Conservation (phyloP, 2,113 vertebrate genomes). For the Bucco capensis region DNA sequence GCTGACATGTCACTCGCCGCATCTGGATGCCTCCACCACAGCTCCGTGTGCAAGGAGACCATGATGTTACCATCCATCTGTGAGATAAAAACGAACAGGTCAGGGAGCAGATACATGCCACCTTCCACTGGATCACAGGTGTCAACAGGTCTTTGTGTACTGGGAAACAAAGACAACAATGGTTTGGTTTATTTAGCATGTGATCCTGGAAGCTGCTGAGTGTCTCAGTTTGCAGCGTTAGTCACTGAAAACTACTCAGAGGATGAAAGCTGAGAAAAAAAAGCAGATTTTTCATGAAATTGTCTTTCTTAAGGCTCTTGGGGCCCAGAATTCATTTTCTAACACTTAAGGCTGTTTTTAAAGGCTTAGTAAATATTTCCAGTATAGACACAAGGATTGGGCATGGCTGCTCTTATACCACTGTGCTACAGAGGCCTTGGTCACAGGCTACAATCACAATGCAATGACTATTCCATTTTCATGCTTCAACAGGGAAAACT, state of each 20-base stretch:
- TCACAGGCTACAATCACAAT: neutral
- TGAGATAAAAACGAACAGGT: neutral
- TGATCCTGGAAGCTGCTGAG: neutral
- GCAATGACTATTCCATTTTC: neutral
- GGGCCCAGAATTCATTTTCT: neutral
- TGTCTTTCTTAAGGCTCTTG: neutral
- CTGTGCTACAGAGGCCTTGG: rapidly evolving
- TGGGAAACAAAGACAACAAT: neutral
- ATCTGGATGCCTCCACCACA: constrained; percentile 87
- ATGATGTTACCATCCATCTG: constrained; percentile 88
- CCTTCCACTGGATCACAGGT: neutral
- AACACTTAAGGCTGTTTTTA: neutral
- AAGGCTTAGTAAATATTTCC: neutral
- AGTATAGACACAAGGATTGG: neutral
- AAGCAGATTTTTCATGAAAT: neutral
- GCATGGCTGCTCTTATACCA: neutral
- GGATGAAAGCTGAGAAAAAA: neutral
- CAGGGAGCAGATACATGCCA: neutral
- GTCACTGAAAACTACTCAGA: neutral
- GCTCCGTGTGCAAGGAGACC: constrained; percentile 85
- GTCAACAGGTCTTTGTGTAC: neutral
- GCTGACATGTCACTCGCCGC: constrained; percentile 84
- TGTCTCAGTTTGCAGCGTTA: neutral
- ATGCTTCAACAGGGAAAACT: neutral
- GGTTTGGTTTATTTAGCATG: neutral